Evolutionary conservation across 2,888 invertebrate genomes (phyloP).

Genomic region (Platycnemis pennipes): DNA sequence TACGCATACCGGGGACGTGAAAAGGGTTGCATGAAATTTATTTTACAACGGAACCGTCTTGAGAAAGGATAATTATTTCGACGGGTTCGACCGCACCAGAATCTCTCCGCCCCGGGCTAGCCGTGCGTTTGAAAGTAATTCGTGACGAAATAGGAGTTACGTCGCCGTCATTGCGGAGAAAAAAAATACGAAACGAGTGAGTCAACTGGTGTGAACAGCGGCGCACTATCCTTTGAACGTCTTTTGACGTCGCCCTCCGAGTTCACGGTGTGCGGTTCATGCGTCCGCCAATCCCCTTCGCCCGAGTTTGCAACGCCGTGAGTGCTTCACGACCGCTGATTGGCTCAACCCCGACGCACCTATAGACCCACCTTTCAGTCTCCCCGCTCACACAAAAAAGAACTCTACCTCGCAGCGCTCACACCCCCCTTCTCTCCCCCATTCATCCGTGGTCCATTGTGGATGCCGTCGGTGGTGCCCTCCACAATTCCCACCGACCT

Average conservation of each 20-base stretch:
- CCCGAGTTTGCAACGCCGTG: neutral
- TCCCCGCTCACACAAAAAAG: no score
- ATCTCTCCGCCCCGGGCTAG: neutral
- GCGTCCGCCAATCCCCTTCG: neutral
- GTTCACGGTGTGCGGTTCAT: neutral
- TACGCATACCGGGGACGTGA: no score
- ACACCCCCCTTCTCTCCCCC: neutral
- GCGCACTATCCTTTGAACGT: neutral
- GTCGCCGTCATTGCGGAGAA: neutral
- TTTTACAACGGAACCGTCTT: neutral
- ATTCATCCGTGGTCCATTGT: neutral
- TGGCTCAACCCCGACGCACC: neutral
- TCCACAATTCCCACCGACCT: neutral
- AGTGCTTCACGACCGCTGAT: neutral
- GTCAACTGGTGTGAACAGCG: neutral
- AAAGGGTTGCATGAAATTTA: no score
- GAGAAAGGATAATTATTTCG: neutral
- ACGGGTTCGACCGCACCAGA: neutral
- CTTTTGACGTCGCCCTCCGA: neutral
- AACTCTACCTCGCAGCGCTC: no score
- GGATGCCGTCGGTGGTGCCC: neutral
- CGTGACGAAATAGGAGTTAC: neutral
- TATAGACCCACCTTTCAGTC: neutral
- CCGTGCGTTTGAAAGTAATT: neutral
- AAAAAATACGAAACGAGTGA: neutral